Conservation (phyloP, 2,888 invertebrate species). For the Eristalis tenax region DNA sequence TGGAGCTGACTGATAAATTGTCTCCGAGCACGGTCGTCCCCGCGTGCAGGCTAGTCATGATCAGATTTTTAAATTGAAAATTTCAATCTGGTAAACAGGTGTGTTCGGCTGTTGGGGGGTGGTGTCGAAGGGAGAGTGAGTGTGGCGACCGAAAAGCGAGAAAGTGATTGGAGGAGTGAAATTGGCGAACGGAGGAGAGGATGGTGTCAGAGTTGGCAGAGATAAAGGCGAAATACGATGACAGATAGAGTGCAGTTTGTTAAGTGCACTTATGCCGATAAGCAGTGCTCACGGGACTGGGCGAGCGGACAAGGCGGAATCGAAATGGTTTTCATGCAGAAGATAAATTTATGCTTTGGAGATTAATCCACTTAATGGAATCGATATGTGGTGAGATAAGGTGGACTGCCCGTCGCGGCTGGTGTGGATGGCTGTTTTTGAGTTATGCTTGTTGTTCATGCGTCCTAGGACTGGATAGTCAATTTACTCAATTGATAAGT, state of each 20-base stretch:
- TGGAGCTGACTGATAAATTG: slow-evolving; percentile 53
- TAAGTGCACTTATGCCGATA: slow-evolving; percentile 2
- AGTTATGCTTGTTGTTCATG: background rate
- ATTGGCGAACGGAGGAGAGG: background rate
- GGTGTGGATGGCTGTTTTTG: background rate
- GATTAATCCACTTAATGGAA: background rate
- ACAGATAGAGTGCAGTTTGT: slow-evolving; percentile 28
- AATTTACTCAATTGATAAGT: background rate
- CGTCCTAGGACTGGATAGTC: background rate
- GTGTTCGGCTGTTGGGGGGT: background rate
- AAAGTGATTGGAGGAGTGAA: slow-evolving; percentile 1
- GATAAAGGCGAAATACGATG: slow-evolving; percentile 8
- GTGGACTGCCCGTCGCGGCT: background rate
- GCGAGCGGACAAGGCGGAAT: background rate
- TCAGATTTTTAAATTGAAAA: slow-evolving; percentile 55
- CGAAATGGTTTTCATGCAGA: background rate
- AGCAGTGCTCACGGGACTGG: background rate
- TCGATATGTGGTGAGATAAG: background rate
- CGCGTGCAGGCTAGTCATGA: slow-evolving; percentile 5
- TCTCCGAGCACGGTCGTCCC: background rate
- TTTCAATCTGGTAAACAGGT: slow-evolving; percentile 29
- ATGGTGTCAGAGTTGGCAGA: background rate
- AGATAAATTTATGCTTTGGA: background rate
- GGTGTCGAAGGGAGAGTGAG: background rate
- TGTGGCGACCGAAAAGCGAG: slow-evolving; percentile 3